Base-by-base conservation (phyloP, 1,140 invertebrate genomes). In the Bactericera cockerelli region DNA sequence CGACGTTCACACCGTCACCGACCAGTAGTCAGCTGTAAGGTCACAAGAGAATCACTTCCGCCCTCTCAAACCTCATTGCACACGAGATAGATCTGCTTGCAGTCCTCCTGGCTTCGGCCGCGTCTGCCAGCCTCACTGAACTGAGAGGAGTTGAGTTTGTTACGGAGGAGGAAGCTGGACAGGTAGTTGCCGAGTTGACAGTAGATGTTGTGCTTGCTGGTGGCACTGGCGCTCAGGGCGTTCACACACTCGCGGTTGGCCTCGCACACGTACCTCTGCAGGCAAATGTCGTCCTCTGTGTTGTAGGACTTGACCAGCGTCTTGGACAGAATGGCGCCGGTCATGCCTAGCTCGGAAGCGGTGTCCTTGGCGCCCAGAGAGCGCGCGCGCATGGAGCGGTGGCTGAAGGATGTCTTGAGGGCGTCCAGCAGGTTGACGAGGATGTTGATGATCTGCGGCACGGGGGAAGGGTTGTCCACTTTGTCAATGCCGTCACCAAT, bases 401-500 rank as follows among this genome's bases (percentile, higher is more conserved):
- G 88, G 4, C 87, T 89, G 76, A 93, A 91, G 26, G 87, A 91
- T 8, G 88, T 89, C 71, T 91, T 91, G 65, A 93, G 73, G 31
- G 88, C 88, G 65, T 93, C 89, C 73, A 92, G 74, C 25, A 93
- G 79, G 69, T 89, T 89, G 65, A 91, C 82, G 22, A 91, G 84
- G 72, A 93, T 88, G 75, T 86, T 88, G 73, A 92, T 88, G 72
- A 92, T 88, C 89, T 93, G 77, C 64, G 88, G 87, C 83, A 89
- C 87, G 31, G 87, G 86, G 2, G 82, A 80, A 64, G 77, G 83
- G 71, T 87, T 87, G 72, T 90, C 87, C 33, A 89, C 86, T 72
- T 90, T 91, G 70, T 90, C 87, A 68, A 90, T 90, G 57, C 86
- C 87, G 68, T 89, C 86, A 64, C 76, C 78, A 1, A 78, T 75